phyloP scores from a whole-genome alignment of 1,140 invertebrate species.

The Neodiprion virginianus region DNA sequence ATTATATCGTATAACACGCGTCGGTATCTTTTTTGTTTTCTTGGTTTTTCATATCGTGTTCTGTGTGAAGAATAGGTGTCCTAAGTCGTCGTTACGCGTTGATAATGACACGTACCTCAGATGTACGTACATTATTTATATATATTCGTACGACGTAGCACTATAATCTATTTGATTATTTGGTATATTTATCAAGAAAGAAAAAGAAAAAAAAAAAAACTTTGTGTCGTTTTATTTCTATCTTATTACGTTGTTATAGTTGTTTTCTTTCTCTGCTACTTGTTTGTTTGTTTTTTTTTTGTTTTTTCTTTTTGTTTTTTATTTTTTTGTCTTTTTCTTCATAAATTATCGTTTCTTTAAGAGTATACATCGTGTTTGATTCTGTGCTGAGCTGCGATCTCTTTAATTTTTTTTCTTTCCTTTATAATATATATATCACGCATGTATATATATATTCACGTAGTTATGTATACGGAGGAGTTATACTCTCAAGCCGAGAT shows the following conservation, averaged over 20 bases:
- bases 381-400: conserved; percentile 44
- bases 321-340: not conserved
- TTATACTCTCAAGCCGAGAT: conserved; percentile 39
- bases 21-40: not conserved
- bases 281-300: conserved; percentile 20
- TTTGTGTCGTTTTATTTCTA: conserved; percentile 25
- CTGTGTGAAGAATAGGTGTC: too few relatives aligned
- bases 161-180: too few relatives aligned
- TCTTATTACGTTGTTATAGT: conserved; percentile 35
- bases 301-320: conserved; percentile 23
- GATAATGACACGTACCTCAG: too few relatives aligned
- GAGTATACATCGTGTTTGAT: conserved; percentile 53
- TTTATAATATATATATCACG: too few relatives aligned
- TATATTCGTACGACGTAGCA: too few relatives aligned
- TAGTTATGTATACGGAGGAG: too few relatives aligned
- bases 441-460: too few relatives aligned
- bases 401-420: too few relatives aligned
- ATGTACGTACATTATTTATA: too few relatives aligned
- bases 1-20: not conserved
- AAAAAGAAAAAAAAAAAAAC: not conserved
- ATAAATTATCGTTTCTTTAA: conserved; percentile 24
- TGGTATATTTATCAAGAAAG: too few relatives aligned
- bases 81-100: too few relatives aligned
- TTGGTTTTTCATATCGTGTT: not conserved
- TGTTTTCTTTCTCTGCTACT: conserved; percentile 29